Conservation (phyloP, 2,113 vertebrate genomes). For the Nycticebus coucang region DNA sequence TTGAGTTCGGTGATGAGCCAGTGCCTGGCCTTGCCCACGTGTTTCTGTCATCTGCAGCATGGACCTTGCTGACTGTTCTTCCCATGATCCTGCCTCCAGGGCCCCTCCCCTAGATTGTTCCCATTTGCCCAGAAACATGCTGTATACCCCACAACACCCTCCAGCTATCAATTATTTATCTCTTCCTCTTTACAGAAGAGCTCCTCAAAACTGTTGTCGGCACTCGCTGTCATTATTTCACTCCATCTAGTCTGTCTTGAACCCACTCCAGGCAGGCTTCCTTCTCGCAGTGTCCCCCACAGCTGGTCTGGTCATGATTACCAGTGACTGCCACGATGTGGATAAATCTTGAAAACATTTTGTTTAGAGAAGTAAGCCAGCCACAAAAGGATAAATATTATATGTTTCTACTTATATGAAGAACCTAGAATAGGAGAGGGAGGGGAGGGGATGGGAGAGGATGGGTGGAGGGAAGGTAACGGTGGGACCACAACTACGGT, state of each 20-base stretch:
- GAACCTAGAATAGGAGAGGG: too few species aligned
- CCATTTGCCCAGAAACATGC: neutral
- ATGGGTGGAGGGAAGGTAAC: too few species aligned
- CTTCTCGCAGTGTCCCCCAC: neutral
- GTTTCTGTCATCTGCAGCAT: neutral
- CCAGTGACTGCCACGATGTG: neutral
- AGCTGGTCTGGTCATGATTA: neutral
- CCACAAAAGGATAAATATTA: neutral
- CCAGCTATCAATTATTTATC: neutral
- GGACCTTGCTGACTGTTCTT: neutral
- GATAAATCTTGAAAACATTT: neutral
- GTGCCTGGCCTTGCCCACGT: neutral
- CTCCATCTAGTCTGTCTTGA: neutral
- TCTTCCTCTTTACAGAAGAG: neutral
- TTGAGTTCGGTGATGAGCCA: neutral
- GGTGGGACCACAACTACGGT: too few species aligned
- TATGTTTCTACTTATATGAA: neutral
- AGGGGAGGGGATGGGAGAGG: too few species aligned
- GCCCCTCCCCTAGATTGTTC: neutral
- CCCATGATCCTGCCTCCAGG: neutral
- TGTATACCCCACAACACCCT: neutral
- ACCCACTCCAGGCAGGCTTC: neutral
- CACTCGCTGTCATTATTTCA: neutral
- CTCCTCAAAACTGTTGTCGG: neutral
- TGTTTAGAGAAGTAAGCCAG: neutral